Conservation (phyloP, 2,113 vertebrate genomes). For the Podarcis raffonei region DNA sequence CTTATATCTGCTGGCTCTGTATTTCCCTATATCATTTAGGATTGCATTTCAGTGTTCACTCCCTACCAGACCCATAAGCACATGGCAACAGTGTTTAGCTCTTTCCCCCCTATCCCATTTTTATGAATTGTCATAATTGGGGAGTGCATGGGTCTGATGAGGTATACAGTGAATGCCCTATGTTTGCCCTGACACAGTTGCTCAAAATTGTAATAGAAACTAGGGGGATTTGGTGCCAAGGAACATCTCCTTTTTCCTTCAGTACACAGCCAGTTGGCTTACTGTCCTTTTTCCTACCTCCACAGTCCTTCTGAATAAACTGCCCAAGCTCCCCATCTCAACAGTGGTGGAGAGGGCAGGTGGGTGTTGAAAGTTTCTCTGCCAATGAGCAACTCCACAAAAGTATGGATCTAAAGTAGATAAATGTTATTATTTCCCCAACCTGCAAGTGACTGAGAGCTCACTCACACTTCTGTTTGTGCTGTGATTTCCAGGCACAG, state of each 20-base stretch:
- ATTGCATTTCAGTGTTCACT: conserved; percentile 40
- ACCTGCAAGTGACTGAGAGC: not conserved
- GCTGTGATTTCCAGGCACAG: too few relatives aligned
- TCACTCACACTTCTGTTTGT: too few relatives aligned
- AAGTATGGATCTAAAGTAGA: not conserved
- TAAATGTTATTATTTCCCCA: not conserved
- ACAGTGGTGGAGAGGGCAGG: not conserved
- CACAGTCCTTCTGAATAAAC: not conserved
- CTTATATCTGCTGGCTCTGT: conserved; percentile 17
- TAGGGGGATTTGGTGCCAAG: not conserved
- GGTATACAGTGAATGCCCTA: not conserved
- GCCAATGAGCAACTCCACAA: not conserved
- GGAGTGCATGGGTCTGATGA: not conserved
- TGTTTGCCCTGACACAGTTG: not conserved
- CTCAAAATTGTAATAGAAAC: not conserved
- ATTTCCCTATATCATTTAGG: not conserved
- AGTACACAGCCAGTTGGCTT: not conserved
- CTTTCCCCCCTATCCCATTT: not conserved
- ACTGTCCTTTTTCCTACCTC: not conserved
- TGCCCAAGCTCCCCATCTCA: too few relatives aligned
- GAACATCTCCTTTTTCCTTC: not conserved
- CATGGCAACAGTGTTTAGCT: not conserved
- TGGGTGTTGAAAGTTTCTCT: not conserved
- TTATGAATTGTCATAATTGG: not conserved
- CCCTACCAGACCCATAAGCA: conserved; percentile 14